Conservation (phyloP, 2,888 invertebrate genomes). For the Girardia tigrina region DNA sequence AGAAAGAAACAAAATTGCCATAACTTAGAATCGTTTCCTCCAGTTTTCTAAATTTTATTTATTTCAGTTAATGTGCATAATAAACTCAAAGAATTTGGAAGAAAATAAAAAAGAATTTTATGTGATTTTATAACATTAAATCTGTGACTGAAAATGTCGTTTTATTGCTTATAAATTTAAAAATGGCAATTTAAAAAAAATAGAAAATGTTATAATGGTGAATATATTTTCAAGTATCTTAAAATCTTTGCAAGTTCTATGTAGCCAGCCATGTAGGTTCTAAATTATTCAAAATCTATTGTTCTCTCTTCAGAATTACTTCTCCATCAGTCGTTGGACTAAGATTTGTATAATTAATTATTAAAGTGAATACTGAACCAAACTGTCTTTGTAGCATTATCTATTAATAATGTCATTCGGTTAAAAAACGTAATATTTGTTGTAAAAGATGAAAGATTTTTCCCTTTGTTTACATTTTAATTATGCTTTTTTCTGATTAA, state of each 20-base stretch:
- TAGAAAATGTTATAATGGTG: neutral
- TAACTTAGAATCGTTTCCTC: slow-evolving; percentile 2
- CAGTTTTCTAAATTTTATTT: neutral
- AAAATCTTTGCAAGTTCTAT: neutral
- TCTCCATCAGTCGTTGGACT: neutral
- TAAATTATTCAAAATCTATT: neutral
- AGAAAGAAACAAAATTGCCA: slow-evolving; percentile 10
- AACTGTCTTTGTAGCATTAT: slow-evolving; percentile 17
- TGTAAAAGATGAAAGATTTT: too few species aligned
- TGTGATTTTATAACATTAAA: neutral
- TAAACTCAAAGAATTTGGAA: neutral
- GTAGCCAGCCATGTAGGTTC: neutral
- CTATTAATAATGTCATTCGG: neutral
- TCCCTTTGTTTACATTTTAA: too few species aligned
- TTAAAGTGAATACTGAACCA: neutral
- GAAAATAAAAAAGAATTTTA: neutral
- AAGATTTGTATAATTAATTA: slow-evolving; percentile 5
- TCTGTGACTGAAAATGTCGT: neutral
- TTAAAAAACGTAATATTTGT: neutral
- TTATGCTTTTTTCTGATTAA: too few species aligned
- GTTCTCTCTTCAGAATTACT: neutral
- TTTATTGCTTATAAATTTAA: too few species aligned
- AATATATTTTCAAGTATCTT: neutral
- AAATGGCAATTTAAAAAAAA: neutral
- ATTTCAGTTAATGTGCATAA: neutral